Evolutionary conservation across 2,797 vertebrate genomes (phyloP).

Genomic region (Selene dorsalis): DNA sequence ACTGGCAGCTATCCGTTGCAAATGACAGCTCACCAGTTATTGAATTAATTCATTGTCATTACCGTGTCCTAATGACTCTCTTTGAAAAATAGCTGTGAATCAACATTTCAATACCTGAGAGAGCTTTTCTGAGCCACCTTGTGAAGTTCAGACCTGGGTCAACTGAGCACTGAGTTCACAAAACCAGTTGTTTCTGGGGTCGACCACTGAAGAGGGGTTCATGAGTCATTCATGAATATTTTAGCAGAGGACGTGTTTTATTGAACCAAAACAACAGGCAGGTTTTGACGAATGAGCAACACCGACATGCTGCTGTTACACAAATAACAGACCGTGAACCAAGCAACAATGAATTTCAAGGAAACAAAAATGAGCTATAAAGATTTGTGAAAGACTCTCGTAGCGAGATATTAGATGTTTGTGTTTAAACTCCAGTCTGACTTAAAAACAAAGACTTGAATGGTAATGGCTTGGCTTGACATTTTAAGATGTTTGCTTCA

Average conservation of each 20-base stretch:
- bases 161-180: not conserved
- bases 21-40: conserved; percentile 57
- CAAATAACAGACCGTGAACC: not conserved
- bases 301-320: not conserved
- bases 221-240: conserved; percentile 11
- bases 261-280: not conserved
- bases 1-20: conserved; percentile 66
- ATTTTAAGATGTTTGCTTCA: not conserved
- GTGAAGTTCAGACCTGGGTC: conserved; percentile 1
- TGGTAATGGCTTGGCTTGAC: not conserved
- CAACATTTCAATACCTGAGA: not conserved
- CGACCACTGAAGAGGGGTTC: not conserved
- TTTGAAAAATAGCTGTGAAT: conserved; percentile 36
- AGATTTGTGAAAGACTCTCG: not conserved
- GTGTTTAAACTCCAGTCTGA: no score
- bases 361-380: conserved; percentile 3
- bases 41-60: conserved; percentile 65
- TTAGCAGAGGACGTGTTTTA: conserved; percentile 1
- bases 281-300: not conserved
- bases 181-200: not conserved
- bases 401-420: not conserved
- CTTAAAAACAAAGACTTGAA: no score
- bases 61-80: conserved; percentile 40
- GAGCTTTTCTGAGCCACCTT: not conserved
- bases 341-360: not conserved